Evolutionary conservation across 2,113 vertebrate genomes (phyloP).

Genomic region (Nyctereutes procyonoides): DNA sequence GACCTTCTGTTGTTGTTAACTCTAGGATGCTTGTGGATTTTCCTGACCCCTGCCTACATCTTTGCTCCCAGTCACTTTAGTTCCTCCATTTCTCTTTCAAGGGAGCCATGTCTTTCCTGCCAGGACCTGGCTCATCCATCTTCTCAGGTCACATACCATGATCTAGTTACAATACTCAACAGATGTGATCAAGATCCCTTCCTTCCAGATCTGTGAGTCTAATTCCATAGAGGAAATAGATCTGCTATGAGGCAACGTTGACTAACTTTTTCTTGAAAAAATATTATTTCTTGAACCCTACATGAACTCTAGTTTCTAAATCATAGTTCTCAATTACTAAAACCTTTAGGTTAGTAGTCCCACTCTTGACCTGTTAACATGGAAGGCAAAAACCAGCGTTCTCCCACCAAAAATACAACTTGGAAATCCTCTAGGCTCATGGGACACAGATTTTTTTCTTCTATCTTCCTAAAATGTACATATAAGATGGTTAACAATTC

Average conservation of each 20-base stretch:
- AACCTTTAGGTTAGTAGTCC: not conserved
- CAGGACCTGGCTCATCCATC: not conserved
- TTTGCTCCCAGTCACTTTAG: not conserved
- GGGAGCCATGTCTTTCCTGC: not conserved
- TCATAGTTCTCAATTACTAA: constrained; percentile 38
- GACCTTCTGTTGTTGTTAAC: not conserved
- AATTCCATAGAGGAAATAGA: not conserved
- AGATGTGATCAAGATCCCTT: not conserved
- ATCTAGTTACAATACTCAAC: not conserved
- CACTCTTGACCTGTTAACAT: not conserved
- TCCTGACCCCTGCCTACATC: not conserved
- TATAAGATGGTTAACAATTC: not conserved
- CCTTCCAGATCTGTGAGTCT: not conserved
- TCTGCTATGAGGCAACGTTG: not conserved
- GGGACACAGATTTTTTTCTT: not conserved
- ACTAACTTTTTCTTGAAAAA: constrained; percentile 32
- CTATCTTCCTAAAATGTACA: constrained; percentile 18
- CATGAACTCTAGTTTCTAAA: constrained; percentile 35
- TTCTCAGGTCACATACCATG: not conserved
- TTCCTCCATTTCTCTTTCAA: not conserved
- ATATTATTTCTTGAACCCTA: constrained; percentile 33
- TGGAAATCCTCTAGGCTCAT: not conserved
- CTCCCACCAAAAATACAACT: not conserved
- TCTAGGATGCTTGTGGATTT: not conserved
- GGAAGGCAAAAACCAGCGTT: not conserved